These are phyloP conservation scores for Branchellion lobata DNA, from an alignment of 2,888 invertebrate genomes.

Conservation along the genomic window DNA sequence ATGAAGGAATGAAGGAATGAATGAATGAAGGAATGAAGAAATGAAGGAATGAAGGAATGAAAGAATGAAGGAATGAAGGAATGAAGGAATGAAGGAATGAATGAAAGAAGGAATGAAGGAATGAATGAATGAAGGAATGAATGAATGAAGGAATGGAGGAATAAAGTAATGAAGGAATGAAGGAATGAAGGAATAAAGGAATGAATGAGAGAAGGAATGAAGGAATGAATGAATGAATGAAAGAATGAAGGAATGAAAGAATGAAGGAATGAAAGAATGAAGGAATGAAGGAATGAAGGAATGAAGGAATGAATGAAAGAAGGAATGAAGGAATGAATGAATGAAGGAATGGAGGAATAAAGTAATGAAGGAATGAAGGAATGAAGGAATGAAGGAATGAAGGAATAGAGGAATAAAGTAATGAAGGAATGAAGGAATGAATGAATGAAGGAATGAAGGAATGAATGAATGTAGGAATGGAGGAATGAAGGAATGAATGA, in stretches of 20 bases:
- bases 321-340: slow-evolving; percentile 13
- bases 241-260: not conserved
- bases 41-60: not conserved
- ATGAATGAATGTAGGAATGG: slow-evolving; percentile 9
- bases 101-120: slow-evolving; percentile 1
- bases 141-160: slow-evolving; percentile 18
- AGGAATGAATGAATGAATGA: not conserved
- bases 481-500: not conserved
- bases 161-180: not conserved
- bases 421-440: not conserved
- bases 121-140: slow-evolving; percentile 6
- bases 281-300: slow-evolving; percentile 7
- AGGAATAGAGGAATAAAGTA: not conserved
- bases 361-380: not conserved
- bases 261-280: slow-evolving; percentile 14
- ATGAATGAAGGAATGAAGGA: slow-evolving; percentile 2
- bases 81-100: not conserved
- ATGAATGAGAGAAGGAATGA: not conserved
- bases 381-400: not conserved
- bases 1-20: not conserved
- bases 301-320: not conserved
- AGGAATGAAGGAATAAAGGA: slow-evolving; percentile 1
- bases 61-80: not conserved
- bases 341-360: slow-evolving; percentile 3
- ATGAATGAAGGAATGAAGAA: not conserved